Evolutionary conservation across 2,888 invertebrate species (phyloP).

Genomic region (Blera fallax): DNA sequence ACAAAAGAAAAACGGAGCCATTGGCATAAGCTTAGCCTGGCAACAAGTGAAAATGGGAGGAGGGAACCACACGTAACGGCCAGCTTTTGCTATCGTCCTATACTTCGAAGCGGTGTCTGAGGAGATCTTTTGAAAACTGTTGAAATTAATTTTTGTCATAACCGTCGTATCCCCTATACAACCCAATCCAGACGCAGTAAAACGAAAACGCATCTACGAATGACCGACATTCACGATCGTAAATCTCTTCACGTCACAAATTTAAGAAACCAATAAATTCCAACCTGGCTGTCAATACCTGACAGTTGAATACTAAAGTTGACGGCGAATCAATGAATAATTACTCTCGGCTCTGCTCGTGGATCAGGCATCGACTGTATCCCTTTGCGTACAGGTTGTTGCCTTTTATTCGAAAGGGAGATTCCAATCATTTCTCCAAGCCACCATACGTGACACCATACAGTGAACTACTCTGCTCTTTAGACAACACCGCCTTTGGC

Average conservation of each 20-base stretch:
- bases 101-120: too few species aligned
- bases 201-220: background rate
- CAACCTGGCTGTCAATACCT: background rate
- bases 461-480: background rate
- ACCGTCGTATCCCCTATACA: too few species aligned
- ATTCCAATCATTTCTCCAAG: background rate
- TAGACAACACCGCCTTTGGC: slow-evolving; percentile 5
- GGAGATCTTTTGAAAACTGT: too few species aligned
- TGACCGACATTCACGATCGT: background rate
- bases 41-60: too few species aligned
- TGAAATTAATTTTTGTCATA: too few species aligned
- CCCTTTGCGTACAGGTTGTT: background rate
- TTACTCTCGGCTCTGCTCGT: slow-evolving; percentile 2
- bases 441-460: background rate
- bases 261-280: slow-evolving; percentile 16
- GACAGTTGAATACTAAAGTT: slow-evolving; percentile 6
- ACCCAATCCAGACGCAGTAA: background rate
- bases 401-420: slow-evolving; percentile 12
- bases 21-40: too few species aligned
- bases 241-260: background rate
- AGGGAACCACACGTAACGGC: too few species aligned
- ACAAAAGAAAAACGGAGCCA: too few species aligned
- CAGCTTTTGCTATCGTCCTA: too few species aligned
- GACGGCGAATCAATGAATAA: slow-evolving; percentile 16
- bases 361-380: background rate